phyloP scores from a whole-genome alignment of 2,797 vertebrate species.

The Orestias chungarensis region DNA sequence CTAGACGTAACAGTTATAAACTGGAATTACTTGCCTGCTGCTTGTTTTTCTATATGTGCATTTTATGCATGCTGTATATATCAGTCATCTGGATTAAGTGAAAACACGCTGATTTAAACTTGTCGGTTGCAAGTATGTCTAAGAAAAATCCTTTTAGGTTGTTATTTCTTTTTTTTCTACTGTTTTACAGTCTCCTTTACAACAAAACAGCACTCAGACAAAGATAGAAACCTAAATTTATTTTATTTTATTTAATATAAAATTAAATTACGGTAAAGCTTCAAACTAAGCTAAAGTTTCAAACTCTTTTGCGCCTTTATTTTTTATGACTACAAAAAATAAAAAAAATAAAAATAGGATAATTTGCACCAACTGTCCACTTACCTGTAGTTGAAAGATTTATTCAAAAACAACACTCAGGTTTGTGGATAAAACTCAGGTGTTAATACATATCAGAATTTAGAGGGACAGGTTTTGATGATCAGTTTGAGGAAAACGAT shows the following conservation, averaged over 20 bases:
- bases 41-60: not conserved
- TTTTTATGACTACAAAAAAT: not conserved
- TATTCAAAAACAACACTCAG: not conserved
- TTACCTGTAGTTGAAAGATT: not conserved
- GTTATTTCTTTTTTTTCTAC: not conserved
- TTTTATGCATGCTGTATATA: not conserved
- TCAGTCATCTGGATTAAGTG: not conserved
- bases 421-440: not conserved
- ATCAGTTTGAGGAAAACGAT: conserved; percentile 70
- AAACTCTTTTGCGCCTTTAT: not conserved
- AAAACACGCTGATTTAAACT: not conserved
- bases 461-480: conserved; percentile 59
- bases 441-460: conserved; percentile 43
- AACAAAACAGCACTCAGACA: not conserved
- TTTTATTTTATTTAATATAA: not conserved
- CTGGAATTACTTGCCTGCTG: not conserved
- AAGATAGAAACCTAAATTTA: not conserved
- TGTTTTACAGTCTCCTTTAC: conserved; percentile 1
- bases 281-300: not conserved
- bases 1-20: not conserved
- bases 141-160: not conserved
- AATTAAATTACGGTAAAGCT: not conserved
- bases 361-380: not conserved
- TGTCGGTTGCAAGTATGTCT: not conserved
- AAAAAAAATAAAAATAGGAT: not conserved